Percentiles rank a stretch among this genome's conserved stretches.
Conservation (phyloP, 92 coral and sea anemone species). For the Hydrozoanthus gracilis region DNA sequence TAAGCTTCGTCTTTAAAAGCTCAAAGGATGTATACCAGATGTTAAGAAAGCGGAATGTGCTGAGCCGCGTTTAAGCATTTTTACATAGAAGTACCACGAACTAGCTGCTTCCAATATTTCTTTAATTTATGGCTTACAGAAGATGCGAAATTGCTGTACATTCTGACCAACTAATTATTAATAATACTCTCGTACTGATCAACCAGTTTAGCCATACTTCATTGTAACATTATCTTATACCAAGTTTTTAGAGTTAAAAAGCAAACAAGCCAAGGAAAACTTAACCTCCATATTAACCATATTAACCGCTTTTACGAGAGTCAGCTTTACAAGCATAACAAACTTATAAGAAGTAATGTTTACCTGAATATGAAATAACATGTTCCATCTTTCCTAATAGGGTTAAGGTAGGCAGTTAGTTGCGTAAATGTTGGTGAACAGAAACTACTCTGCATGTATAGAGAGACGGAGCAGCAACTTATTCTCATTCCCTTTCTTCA, state of each 20-base stretch:
- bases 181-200: too few species aligned
- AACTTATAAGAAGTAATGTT: neutral
- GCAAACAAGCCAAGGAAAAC: neutral
- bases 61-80: neutral
- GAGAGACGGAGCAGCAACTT: too few species aligned
- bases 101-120: too few species aligned
- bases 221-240: too few species aligned
- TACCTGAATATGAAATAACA: constrained; percentile 43
- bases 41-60: neutral
- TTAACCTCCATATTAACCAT: neutral
- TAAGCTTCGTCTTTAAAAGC: neutral
- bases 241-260: too few species aligned
- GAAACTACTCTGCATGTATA: too few species aligned
- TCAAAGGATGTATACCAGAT: neutral
- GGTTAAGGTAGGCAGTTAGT: neutral
- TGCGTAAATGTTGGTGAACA: neutral
- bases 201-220: too few species aligned
- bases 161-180: too few species aligned
- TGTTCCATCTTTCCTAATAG: constrained; percentile 38
- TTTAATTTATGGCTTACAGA: too few species aligned
- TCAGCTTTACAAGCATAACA: neutral
- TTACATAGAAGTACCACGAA: neutral
- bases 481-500: too few species aligned
- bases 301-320: neutral
- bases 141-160: too few species aligned